Evolutionary conservation across 2,797 vertebrate genomes (phyloP).

Genomic region (Gila robusta): DNA sequence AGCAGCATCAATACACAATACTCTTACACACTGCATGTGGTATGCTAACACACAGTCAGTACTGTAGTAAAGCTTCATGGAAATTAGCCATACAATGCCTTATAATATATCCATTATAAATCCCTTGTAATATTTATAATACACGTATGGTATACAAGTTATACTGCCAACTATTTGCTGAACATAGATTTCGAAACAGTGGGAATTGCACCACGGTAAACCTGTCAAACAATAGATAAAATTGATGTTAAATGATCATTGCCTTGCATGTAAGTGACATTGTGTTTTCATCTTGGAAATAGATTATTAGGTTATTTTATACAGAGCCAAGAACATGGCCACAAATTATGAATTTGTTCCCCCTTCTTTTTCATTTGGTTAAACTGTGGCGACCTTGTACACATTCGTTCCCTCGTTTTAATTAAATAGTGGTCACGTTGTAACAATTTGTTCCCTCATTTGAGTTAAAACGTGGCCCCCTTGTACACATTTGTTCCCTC

Average conservation of each 20-base stretch:
- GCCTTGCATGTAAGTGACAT: background rate
- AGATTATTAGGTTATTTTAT: slow-evolving; percentile 1
- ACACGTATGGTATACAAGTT: background rate
- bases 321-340: background rate
- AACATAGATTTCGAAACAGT: background rate
- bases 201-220: background rate
- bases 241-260: background rate
- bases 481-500: background rate
- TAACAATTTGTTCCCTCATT: background rate
- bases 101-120: background rate
- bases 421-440: background rate
- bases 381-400: background rate
- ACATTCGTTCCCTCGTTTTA: background rate
- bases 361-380: background rate
- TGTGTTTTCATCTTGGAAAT: background rate
- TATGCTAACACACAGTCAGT: slow-evolving; percentile 9
- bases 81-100: background rate
- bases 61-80: background rate
- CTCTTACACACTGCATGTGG: background rate
- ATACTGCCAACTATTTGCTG: background rate
- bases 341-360: background rate
- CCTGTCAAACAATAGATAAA: background rate
- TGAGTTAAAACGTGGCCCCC: background rate
- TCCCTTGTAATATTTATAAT: too few relatives aligned
- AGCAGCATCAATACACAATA: slow-evolving; percentile 39